Percentiles rank a stretch among this genome's conserved stretches.
These are phyloP conservation scores for Brachystomella parvula DNA, from an alignment of 1,140 invertebrate genomes.

Conservation along the genomic window DNA sequence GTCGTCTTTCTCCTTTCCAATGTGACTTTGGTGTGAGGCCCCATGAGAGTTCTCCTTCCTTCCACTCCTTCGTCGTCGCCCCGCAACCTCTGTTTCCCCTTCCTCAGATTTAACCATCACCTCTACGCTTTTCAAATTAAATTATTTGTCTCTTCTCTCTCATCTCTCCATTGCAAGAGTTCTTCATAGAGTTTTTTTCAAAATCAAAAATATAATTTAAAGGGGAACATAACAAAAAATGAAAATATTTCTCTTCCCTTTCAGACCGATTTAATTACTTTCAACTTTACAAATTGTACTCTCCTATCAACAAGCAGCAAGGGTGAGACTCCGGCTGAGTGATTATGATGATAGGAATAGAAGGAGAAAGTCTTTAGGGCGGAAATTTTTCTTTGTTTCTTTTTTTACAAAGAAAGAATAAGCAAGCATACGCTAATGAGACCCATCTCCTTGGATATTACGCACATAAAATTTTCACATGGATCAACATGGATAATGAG, in stretches of 20 bases:
- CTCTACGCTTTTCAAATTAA: not conserved
- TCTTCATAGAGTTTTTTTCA: too few species aligned
- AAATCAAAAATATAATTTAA: not conserved
- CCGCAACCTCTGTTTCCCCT: not conserved
- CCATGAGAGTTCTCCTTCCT: not conserved
- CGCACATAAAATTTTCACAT: constrained; percentile 7
- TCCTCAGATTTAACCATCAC: not conserved
- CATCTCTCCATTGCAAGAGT: too few species aligned
- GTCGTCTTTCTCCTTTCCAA: not conserved
- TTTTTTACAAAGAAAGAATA: not conserved
- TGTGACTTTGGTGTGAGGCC: constrained; percentile 7
- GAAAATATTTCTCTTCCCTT: not conserved
- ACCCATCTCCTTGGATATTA: not conserved
- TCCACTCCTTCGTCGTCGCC: too few species aligned
- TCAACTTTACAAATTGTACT: constrained; percentile 3
- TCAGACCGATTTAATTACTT: too few species aligned
- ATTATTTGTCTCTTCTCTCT: not conserved
- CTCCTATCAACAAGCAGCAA: not conserved
- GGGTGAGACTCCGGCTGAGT: too few species aligned
- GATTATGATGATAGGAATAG: too few species aligned
- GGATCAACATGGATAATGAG: constrained; percentile 11
- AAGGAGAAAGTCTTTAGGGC: constrained; percentile 1
- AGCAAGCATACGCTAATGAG: not conserved
- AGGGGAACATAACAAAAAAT: not conserved
- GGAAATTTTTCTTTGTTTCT: not conserved